Conservation (phyloP, 2,888 invertebrate species). For the Lysandra bellargus region DNA sequence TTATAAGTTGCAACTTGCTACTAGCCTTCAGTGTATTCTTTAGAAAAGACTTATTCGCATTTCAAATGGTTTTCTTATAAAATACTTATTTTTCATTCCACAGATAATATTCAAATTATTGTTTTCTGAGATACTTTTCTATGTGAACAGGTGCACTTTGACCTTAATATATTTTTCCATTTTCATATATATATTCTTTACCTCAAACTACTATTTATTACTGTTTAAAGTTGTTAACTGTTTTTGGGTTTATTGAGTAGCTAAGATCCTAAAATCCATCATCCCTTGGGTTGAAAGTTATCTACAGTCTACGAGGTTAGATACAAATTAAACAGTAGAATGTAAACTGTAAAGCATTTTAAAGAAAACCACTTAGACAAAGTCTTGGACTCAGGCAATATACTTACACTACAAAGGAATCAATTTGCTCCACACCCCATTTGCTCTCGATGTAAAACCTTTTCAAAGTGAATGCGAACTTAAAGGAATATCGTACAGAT, state of each 20-base stretch:
- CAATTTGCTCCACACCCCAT: conserved; percentile 19
- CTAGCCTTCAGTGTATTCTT: neutral
- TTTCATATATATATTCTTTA: no score
- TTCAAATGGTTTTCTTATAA: neutral
- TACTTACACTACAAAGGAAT: conserved; percentile 21
- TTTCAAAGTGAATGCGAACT: conserved; percentile 13
- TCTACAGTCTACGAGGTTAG: no score
- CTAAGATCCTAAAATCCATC: no score
- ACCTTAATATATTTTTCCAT: no score
- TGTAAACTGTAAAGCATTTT: no score
- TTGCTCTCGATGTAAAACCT: neutral
- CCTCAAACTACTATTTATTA: no score
- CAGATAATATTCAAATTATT: neutral
- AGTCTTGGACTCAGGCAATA: neutral
- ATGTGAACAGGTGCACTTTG: no score
- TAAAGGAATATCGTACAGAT: conserved; percentile 16
- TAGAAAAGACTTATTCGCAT: neutral
- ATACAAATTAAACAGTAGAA: no score
- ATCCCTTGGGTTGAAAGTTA: no score
- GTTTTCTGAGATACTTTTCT: neutral
- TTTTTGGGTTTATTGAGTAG: no score
- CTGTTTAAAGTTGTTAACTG: no score
- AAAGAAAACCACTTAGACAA: neutral
- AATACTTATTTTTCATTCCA: neutral
- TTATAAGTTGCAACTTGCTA: neutral